Evolutionary conservation across 2,797 vertebrate genomes (phyloP), one percentile per base, ranked within the genome.

Genomic region (Echeneis naucrates): DNA sequence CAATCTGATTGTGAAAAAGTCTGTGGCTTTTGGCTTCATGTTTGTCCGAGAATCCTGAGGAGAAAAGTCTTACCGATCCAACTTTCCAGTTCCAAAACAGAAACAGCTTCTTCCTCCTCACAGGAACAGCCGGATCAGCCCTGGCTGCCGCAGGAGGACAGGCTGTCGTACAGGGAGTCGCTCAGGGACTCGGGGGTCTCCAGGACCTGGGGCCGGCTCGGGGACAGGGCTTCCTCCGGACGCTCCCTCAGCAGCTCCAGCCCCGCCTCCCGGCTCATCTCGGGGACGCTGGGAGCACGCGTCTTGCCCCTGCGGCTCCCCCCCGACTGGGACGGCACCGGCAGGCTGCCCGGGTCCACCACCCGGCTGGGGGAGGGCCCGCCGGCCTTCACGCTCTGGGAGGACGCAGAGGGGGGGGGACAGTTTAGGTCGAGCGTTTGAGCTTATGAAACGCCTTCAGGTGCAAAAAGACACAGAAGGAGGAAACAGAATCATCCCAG

Each of bases 91-190:
- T 83, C 81, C 87, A 77, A 79, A 52, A 75, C 66, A 73, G 61
- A 72, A 52, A 55, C 60, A 63, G 69, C 74, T 79, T 70, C 5
- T 83, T 70, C 10, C 71, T 81, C 81, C 65, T 81, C 74, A 67
- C 69, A 80, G 30, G 30, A 30, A 30, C 30, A 33, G 33, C 30
- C 0, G 38, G 44, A 35, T 97, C 92, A 98, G 84, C 97, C 98
- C 84, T 99, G 98, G 92, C 98, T 99, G 81, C 97, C 97, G 42
- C 98, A 98, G 72, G 98, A 98, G 1, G 97, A 98, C 62, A 98
- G 94, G 17, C 97, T 97, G 93, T 98, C 97, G n/a, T 98, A 98
- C 73, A 98, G 94, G 0, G 98, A 98, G 55, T 98, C 97, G 9
- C 97, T 98, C 77, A 98, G 95, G 2, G 97, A 98, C 86, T 98